Evolutionary conservation across 2,888 invertebrate species (phyloP), one percentile per base, ranked within the genome.

Genomic region (Lasius platythorax): DNA sequence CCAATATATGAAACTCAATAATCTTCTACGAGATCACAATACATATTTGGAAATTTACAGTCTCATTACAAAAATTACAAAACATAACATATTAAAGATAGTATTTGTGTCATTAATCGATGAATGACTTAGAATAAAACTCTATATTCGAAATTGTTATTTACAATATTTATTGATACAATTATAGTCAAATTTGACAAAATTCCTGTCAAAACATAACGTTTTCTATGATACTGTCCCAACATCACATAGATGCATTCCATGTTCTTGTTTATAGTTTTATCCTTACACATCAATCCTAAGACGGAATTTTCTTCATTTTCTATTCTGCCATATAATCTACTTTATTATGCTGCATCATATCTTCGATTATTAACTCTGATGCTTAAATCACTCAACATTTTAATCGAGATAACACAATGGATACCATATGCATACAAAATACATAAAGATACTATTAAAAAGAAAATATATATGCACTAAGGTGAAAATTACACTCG

Each of bases 331-430:
- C 74, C 87, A 76, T 87, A 81, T 81, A 89, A 85, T 73, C 89
- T 92, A 92, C 81, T 85, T 85, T 58, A 88, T 92, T 90, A 91
- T 92, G 90, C 86, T 89, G 87, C 83, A 87, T 72, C 85, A 81
- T 81, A 75, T 84, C 87, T 87, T 86, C 84, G 82, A 87, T 89
- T 83, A 81, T 86, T 88, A 86, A 70, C 73, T 85, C 70, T 61
- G 66, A 84, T 63, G 61, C 66, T 79, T 86, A 84, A 87, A 79
- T 83, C 73, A 78, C 79, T 85, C 68, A 56, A 83, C 70, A 12
- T 46, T 79, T 87, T 86, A 78, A 85, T 84, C 83, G 76, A 63
- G 75, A 89, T 78, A 87, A 72, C 61, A 83, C 61, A 87, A 86
- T 63, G 76, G 85, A 90, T 83, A 74, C 8, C 23, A 79, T 72